Base-by-base conservation (phyloP, 2,888 invertebrate genomes). In the Cephus rjabovi region DNA sequence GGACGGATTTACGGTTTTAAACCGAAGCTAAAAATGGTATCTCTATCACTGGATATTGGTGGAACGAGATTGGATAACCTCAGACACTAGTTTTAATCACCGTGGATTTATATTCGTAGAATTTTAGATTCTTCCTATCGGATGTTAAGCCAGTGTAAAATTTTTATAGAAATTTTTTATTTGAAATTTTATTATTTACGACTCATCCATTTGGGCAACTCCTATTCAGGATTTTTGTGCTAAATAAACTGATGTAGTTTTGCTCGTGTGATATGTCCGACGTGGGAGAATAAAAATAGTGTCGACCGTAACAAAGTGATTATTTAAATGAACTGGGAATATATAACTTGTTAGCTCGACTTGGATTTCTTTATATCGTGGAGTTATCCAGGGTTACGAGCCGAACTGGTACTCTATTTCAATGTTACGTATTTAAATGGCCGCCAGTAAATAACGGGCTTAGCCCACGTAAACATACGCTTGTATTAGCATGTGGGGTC, bases 31-130 rank as follows among this genome's bases (percentile, higher is more conserved):
- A 33, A 71, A 71, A 33, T 71, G 3, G 12, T 71, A 71, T 30
- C 9, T 34, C 15, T 23, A 23, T 71, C 33, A 30, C 3, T 71
- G 30, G 71, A 70, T 77, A 77, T 77, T 71, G 77, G 70, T 77
- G 77, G 75, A 56, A 74, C 75, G 77, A 77, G 40, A 69, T 70
- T 70, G 77, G 69, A 40, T 77, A 34, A 75, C 75, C 34, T 71
- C 71, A 15, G 71, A 12, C 71, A 12, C 30, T 34, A 69, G 40
- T 77, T 75, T 75, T 75, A 77, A 77, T 77, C 77, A 77, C 75
- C 75, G 75, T 70, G 75, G 75, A 77, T 77, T 77, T 77, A 75
- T 77, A 75, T 71, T 74, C 77, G 34, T 70, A 70, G 75, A 77
- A 77, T 71, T 71, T n/a, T 34, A 23, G 6, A 6, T 11, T 31